Conservation (phyloP, 2,113 vertebrate species). For the Dromiciops gliroides region DNA sequence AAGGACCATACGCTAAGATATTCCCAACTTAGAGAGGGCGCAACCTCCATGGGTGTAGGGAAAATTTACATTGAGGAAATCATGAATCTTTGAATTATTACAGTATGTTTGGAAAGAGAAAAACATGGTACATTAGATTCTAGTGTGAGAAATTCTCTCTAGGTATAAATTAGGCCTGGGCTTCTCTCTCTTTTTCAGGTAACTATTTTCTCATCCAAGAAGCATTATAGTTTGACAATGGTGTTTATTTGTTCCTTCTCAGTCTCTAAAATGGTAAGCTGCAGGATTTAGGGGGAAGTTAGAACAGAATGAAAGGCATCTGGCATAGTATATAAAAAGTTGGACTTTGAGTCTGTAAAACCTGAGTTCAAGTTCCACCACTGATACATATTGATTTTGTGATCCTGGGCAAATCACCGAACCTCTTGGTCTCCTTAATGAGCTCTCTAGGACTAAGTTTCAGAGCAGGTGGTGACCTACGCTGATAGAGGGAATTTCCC, state of each 20-base stretch:
- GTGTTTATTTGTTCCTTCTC: neutral
- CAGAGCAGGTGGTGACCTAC: neutral
- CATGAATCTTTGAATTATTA: neutral
- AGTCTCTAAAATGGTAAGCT: neutral
- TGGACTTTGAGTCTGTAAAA: neutral
- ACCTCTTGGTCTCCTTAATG: neutral
- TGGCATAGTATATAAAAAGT: neutral
- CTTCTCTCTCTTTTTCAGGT: neutral
- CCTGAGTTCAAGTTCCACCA: neutral
- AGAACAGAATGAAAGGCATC: neutral
- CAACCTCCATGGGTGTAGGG: neutral
- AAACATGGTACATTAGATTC: neutral
- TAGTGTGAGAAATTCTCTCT: neutral
- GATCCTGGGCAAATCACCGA: neutral
- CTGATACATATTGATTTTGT: neutral
- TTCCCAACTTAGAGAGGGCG: neutral
- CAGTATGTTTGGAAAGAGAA: neutral
- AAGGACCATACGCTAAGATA: neutral
- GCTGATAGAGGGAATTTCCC: neutral
- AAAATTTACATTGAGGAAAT: neutral
- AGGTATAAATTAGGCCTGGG: neutral
- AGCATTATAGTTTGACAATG: neutral
- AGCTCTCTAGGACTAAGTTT: neutral
- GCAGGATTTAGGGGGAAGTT: neutral
- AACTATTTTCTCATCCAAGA: neutral